Conservation (phyloP, 2,888 invertebrate genomes). For the Neria commutata region DNA sequence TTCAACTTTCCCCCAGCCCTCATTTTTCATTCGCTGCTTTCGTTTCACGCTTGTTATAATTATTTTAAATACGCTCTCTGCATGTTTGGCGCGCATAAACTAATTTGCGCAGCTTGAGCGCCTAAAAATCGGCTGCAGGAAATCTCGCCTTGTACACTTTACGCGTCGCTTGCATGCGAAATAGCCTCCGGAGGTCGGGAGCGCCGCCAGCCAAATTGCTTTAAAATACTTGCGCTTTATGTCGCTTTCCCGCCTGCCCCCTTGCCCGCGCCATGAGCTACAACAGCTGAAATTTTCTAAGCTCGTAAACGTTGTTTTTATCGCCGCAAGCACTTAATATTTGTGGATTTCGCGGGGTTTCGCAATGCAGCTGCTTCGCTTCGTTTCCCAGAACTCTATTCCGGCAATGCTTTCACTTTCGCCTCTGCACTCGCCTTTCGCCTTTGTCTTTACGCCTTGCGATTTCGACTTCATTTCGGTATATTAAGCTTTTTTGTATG, state of each 20-base stretch:
- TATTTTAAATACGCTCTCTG: not conserved
- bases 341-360: constrained; percentile 7
- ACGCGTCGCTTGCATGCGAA: constrained; percentile 18
- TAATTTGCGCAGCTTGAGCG: constrained; percentile 18
- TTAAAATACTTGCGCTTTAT: not conserved
- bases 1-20: no score
- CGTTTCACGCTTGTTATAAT: no score
- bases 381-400: not conserved
- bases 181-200: not conserved
- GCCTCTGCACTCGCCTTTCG: constrained; percentile 12
- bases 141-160: constrained; percentile 11
- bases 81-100: constrained; percentile 18
- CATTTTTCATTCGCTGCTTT: no score
- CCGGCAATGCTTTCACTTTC: not conserved
- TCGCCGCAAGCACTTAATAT: constrained; percentile 16
- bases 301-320: not conserved
- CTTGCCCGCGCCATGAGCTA: not conserved
- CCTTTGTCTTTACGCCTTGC: not conserved
- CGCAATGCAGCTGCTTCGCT: not conserved
- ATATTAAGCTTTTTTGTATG: constrained; percentile 13
- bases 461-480: not conserved
- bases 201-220: not conserved
- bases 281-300: not conserved
- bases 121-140: constrained; percentile 17
- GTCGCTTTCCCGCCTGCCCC: not conserved